A percentile compares a stretch with the other conserved stretches of the same genome.
These are phyloP conservation scores for Prostheceraeus crozeri DNA, from an alignment of 2,888 invertebrate species.

Conservation along the genomic window DNA sequence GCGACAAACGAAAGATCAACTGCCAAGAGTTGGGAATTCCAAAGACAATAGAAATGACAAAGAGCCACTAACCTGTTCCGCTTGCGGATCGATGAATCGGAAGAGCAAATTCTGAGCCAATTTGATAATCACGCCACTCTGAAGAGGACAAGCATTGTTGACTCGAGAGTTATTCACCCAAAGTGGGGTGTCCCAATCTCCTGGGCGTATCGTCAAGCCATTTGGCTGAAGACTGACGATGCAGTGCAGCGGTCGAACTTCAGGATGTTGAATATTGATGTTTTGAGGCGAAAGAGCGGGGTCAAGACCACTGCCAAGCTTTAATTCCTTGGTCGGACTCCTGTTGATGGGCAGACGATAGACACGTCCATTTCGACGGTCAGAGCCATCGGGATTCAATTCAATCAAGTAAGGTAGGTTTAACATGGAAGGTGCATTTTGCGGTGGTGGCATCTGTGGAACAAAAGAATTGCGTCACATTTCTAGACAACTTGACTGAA, in stretches of 20 bases:
- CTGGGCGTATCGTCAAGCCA: constrained; percentile 60
- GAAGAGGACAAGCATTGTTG: constrained; percentile 69
- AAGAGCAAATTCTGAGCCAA: constrained; percentile 60
- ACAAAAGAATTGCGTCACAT: too few species aligned
- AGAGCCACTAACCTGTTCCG: constrained; percentile 22
- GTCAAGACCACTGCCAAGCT: neutral
- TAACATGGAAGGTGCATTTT: constrained; percentile 43
- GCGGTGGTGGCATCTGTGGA: neutral
- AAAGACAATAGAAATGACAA: too few species aligned
- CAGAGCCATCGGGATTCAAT: constrained; percentile 61
- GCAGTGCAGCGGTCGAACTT: constrained; percentile 38
- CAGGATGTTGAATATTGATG: constrained; percentile 49
- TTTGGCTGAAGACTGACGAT: constrained; percentile 23
- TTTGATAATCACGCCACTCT: constrained; percentile 60
- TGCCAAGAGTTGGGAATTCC: too few species aligned
- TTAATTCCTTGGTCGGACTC: constrained; percentile 12
- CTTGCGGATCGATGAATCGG: constrained; percentile 58
- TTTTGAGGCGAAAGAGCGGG: constrained; percentile 25
- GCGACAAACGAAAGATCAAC: too few species aligned
- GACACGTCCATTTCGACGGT: constrained; percentile 31
- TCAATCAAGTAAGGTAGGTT: constrained; percentile 67
- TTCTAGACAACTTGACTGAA: too few species aligned
- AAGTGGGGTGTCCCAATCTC: constrained; percentile 81
- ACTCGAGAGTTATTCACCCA: constrained; percentile 32
- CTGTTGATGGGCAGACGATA: constrained; percentile 32